Base-by-base conservation (phyloP, 2,888 invertebrate genomes). In the Abscondita cerata region DNA sequence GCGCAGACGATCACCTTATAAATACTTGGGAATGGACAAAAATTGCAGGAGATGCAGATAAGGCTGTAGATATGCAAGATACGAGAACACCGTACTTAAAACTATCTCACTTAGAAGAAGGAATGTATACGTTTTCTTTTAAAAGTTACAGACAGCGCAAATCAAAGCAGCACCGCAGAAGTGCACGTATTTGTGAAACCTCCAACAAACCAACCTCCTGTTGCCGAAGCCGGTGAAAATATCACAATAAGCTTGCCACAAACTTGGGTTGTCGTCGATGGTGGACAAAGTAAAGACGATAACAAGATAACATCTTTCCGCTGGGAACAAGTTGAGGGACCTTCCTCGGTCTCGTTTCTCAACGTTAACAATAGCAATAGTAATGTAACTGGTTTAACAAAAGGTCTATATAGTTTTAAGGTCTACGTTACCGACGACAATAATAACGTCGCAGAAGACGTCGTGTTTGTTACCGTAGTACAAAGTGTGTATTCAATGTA, bases 11-110 rank as follows among this genome's bases (percentile, higher is more conserved):
- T 80, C 92, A 95, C 73, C 94, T 93, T 70, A 96, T 97, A 71
- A 89, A 88, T 0, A 92, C 90, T 18, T 98, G 96, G 93, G 96
- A 96, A 79, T 97, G 97, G 97, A 95, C 94, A 0, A 96, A 96
- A 77, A 91, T 92, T 51, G 87, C 91, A 0, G 90, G 91, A 48
- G 93, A 93, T 75, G 91, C 93, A 67, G 90, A 92, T 68, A 93
- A 95, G 76, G 95, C 95, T 0, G 96, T 95, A 8, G 96, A 96
- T 76, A 96, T 96, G 95, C 95, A 96, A 84, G 93, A 96, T 70
- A 96, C 96, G 0, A 87, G 94, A 72, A 95, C 95, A 0, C 94
- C 96, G 0, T 93, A 91, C 75, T 85, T 96, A 38, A 82, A 86
- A 81, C 82, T 97, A 9, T 94, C 95, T 0, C 93, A 96, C 80